Percentiles rank a stretch among this genome's conserved stretches.
phyloP scores from a whole-genome alignment of 30 jellyfish, hydroid and myxozoan species.

The Turritopsis dohrnii region DNA sequence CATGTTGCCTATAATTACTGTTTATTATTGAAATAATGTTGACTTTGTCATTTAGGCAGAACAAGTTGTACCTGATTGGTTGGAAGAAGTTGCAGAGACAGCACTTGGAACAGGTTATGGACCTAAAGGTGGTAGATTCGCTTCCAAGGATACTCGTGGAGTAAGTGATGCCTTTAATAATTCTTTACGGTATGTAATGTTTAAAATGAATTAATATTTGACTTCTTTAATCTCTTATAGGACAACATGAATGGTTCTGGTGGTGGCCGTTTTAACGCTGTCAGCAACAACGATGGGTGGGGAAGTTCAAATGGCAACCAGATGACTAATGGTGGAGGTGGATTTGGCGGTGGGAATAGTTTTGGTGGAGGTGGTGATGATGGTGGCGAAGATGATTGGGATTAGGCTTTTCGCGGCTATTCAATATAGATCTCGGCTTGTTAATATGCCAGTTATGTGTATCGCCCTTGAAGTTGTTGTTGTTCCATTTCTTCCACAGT shows the following conservation, averaged over 20 bases:
- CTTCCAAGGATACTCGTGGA: constrained; percentile 83
- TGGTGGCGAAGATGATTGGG: constrained; percentile 35
- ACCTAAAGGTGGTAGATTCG: constrained; percentile 91
- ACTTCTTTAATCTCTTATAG: not conserved
- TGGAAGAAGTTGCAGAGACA: constrained; percentile 93
- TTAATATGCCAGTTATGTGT: too few relatives aligned
- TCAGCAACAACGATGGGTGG: constrained; percentile 28
- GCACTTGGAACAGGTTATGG: constrained; percentile 99
- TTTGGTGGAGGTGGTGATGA: constrained; percentile 28
- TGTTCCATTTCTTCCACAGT: too few relatives aligned
- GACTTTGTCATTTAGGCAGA: constrained; percentile 53
- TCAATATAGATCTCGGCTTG: too few relatives aligned
- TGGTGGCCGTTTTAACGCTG: constrained; percentile 25
- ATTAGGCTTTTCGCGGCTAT: not conserved
- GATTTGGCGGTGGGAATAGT: constrained; percentile 2
- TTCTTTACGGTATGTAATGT: not conserved
- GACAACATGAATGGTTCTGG: not conserved
- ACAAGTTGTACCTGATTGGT: constrained; percentile 95
- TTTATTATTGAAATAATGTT: not conserved
- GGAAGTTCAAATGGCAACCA: not conserved
- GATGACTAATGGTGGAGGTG: constrained; percentile 18
- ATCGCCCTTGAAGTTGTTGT: not conserved
- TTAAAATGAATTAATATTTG: too few relatives aligned
- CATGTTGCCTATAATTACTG: not conserved
- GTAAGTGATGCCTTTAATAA: constrained; percentile 26